These are phyloP conservation scores for Cerceris rybyensis DNA, from an alignment of 2,888 invertebrate genomes.

Conservation along the genomic window DNA sequence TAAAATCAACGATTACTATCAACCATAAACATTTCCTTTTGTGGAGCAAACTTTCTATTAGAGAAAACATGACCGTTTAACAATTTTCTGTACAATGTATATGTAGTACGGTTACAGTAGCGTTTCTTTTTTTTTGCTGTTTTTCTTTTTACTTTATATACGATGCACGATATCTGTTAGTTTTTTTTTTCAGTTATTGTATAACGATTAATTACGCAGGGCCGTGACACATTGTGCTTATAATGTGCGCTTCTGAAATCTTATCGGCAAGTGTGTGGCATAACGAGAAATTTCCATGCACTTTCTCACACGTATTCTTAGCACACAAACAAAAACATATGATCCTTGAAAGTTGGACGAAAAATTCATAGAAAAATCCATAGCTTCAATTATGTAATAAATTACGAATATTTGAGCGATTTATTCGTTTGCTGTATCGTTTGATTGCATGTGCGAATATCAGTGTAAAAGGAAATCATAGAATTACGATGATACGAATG, in stretches of 20 bases:
- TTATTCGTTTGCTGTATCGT: too few relatives aligned
- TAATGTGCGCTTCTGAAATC: conserved; percentile 58
- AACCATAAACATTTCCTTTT: conserved; percentile 42
- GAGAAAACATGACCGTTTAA: conserved; percentile 63
- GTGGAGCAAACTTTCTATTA: conserved; percentile 55
- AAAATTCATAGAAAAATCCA: too few relatives aligned
- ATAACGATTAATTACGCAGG: conserved; percentile 42
- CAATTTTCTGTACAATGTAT: conserved; percentile 56
- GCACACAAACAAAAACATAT: too few relatives aligned
- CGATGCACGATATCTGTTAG: conserved; percentile 24
- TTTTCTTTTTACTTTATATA: conserved; percentile 16
- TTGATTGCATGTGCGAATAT: too few relatives aligned
- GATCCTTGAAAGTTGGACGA: too few relatives aligned
- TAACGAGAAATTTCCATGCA: not conserved
- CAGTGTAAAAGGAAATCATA: too few relatives aligned
- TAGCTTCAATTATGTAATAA: too few relatives aligned
- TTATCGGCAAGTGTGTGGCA: conserved; percentile 19
- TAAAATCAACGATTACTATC: conserved; percentile 51
- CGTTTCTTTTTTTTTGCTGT: too few relatives aligned
- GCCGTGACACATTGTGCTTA: conserved; percentile 60
- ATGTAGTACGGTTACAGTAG: conserved; percentile 41
- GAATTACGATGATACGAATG: too few relatives aligned
- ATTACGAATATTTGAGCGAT: too few relatives aligned
- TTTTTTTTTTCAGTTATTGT: not conserved
- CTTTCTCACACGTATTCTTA: too few relatives aligned